Conservation (phyloP, 2,113 vertebrate genomes). For the Embiotoca jacksoni region DNA sequence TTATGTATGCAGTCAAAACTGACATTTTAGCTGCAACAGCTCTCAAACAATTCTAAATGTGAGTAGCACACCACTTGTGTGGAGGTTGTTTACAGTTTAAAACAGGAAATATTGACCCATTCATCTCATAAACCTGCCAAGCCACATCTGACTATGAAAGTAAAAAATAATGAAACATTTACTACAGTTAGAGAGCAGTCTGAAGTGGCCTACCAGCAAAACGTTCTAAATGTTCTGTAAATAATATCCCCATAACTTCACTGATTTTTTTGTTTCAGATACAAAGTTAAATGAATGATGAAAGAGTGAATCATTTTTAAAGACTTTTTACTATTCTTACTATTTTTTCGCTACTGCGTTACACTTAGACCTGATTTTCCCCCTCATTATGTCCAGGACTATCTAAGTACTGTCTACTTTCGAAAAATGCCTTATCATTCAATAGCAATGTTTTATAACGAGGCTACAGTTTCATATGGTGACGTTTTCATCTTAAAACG, state of each 20-base stretch:
- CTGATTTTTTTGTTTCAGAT: neutral
- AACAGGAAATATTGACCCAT: constrained; percentile 30
- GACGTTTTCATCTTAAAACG: too few relatives aligned
- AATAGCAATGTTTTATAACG: too few relatives aligned
- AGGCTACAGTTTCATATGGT: too few relatives aligned
- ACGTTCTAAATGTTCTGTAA: neutral
- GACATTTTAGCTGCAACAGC: constrained; percentile 19
- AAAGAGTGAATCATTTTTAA: neutral
- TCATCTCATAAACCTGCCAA: constrained; percentile 23
- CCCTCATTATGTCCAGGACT: neutral
- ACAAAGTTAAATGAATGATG: neutral
- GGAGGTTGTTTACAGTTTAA: constrained; percentile 35
- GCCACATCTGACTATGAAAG: constrained; percentile 13
- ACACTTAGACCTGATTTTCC: constrained; percentile 4
- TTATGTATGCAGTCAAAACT: neutral
- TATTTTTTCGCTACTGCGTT: neutral
- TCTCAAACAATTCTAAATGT: constrained; percentile 17
- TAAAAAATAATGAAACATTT: neutral
- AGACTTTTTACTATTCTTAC: neutral
- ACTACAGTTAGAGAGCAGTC: neutral
- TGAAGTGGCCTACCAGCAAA: neutral
- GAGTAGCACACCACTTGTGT: neutral
- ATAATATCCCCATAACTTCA: neutral
- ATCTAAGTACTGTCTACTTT: neutral
- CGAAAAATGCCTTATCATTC: too few relatives aligned